Percentiles rank a stretch among this genome's conserved stretches.
Evolutionary conservation across 1,140 invertebrate genomes (phyloP).

Genomic region (Aphaenogaster rudis): DNA sequence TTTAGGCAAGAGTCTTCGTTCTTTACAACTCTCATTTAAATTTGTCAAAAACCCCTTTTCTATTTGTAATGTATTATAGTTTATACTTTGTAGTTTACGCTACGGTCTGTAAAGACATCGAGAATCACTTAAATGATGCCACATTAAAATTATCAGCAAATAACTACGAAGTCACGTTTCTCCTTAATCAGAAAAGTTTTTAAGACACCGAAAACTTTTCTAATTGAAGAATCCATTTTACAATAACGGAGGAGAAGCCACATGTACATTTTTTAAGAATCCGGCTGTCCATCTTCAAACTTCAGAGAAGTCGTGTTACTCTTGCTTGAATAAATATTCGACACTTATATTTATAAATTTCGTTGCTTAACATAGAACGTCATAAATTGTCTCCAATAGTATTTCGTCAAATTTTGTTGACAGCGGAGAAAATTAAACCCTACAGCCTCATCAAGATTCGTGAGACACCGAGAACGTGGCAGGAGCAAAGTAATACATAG

Average conservation of each 20-base stretch:
- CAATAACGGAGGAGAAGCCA: not conserved
- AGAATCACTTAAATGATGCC: constrained; percentile 23
- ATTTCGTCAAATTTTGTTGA: not conserved
- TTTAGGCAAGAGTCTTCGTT: constrained; percentile 45
- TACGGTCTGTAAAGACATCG: constrained; percentile 12
- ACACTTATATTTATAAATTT: not conserved
- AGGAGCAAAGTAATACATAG: not conserved
- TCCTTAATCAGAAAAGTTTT: not conserved
- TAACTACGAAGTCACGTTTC: constrained; percentile 7
- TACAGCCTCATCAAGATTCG: not conserved
- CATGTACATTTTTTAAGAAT: not conserved
- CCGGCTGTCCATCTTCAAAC: not conserved
- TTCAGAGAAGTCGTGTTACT: not conserved
- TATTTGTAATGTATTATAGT: constrained; percentile 20
- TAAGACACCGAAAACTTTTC: not conserved
- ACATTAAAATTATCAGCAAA: constrained; percentile 27
- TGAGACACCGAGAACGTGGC: not conserved
- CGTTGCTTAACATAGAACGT: not conserved
- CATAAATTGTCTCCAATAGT: not conserved
- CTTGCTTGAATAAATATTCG: not conserved
- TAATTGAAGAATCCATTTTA: not conserved
- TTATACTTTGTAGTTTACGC: constrained; percentile 3
- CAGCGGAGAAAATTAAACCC: not conserved
- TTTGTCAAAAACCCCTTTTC: constrained; percentile 35
- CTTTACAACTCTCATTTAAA: not conserved